These are phyloP conservation scores for Myotis myotis DNA, from an alignment of 2,797 vertebrate genomes.

Conservation along the genomic window DNA sequence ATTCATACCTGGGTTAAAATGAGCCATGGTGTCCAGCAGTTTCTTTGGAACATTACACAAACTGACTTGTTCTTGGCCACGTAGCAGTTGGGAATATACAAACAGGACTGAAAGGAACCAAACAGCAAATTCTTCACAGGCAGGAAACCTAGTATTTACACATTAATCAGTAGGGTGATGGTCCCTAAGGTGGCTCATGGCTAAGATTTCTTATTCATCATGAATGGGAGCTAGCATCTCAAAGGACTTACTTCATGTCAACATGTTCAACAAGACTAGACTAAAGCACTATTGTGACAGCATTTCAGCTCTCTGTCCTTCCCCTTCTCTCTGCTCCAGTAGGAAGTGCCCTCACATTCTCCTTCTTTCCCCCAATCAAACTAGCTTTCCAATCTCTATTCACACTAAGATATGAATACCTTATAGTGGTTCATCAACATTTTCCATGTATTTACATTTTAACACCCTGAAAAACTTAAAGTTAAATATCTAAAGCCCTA, in stretches of 20 bases:
- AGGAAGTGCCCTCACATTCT: not conserved
- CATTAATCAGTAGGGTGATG: conserved; percentile 79
- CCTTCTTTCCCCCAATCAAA: not conserved
- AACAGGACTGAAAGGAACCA: conserved; percentile 83
- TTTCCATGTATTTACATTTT: not conserved
- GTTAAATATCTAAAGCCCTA: not conserved
- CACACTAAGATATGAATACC: not conserved
- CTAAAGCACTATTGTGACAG: not conserved
- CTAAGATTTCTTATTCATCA: conserved; percentile 73
- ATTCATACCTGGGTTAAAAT: conserved; percentile 86
- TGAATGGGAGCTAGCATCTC: conserved; percentile 66
- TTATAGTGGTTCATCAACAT: not conserved
- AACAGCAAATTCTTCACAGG: conserved; percentile 78
- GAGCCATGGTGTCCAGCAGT: conserved; percentile 78
- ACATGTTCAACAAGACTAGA: not conserved
- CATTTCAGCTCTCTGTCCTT: not conserved
- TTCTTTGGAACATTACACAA: conserved; percentile 84
- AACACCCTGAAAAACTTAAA: not conserved
- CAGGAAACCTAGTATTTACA: conserved; percentile 87
- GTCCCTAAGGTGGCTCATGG: conserved; percentile 70
- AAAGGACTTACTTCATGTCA: conserved; percentile 63
- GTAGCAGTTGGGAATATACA: conserved; percentile 76
- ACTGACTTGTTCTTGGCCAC: conserved; percentile 85
- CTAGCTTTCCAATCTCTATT: not conserved
- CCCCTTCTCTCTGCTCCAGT: too few relatives aligned